Evolutionary conservation across 2,797 vertebrate species (phyloP), one percentile per base, ranked within the genome.

Genomic region (Sebastes iracundus): DNA sequence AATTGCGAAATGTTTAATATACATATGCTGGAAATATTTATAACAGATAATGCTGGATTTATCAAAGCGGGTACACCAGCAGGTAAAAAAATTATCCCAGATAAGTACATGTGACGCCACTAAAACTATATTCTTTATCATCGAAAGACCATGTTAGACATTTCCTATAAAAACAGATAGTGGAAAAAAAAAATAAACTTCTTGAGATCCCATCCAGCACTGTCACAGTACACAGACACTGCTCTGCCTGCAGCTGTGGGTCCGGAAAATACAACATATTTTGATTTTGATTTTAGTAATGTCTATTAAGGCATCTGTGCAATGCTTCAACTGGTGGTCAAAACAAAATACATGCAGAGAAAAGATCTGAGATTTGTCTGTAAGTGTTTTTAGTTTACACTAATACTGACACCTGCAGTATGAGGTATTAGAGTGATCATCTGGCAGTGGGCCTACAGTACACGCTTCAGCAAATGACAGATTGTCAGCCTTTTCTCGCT

Each of bases 391-490:
- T 35, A 59, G 38, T 81, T 73, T 52, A 86, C 75, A 46, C 64
- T 55, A n/a, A 81, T 27, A 55, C 42, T 60, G 67, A 76, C 77
- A 61, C 78, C 58, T 20, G 32, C 60, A 25, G 71, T 62, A 38
- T 68, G 42, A 79, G 62, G 68, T 61, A 73, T 73, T 61, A 60
- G 22, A 59, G 53, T 18, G 42, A 49, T 49, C 4, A 49, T 2
- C 42, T 49, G 42, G 16, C 42, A 49, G 42, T 18, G 42, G 42
- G 42, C 42, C 42, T 18, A 49, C 42, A 49, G 42, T 65, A 14
- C 65, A 55, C 58, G 85, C 80, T 75, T 76, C 80, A 66, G 83
- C 55, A 73, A 84, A 91, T 75, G 79, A 86, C 89, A 89, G 85
- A 81, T 7, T 80, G 92, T 84, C 88, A 83, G 83, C 73, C 18